Conservation (phyloP, 2,113 vertebrate genomes). For the Petromus typicus region DNA sequence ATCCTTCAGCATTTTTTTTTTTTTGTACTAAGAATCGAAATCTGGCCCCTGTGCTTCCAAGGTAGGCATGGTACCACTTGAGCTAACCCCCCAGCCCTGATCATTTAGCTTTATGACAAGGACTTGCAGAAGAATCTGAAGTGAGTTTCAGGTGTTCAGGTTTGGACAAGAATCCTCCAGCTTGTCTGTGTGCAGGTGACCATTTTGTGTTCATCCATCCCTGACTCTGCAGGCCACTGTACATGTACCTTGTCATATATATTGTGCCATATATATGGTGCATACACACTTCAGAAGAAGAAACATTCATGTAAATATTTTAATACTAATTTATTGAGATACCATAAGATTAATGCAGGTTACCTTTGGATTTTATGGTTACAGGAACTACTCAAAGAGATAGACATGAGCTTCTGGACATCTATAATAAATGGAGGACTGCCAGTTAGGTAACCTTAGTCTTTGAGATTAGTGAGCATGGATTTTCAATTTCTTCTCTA, state of each 20-base stretch:
- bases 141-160: neutral
- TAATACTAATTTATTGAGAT: neutral
- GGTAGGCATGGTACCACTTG: too few species aligned
- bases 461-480: neutral
- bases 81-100: neutral
- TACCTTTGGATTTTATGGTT: neutral
- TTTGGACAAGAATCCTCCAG: neutral
- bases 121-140: neutral
- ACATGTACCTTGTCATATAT: neutral
- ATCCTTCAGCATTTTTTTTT: neutral
- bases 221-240: neutral
- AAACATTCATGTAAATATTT: neutral
- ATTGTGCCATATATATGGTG: too few species aligned
- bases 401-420: neutral
- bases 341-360: neutral
- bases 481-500: neutral
- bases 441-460: neutral
- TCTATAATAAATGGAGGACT: neutral
- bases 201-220: neutral
- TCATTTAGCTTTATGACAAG: neutral
- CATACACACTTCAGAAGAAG: neutral
- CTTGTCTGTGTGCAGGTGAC: neutral
- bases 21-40: too few species aligned
- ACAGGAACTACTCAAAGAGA: neutral
- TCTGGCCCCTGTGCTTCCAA: too few species aligned